phyloP scores from a whole-genome alignment of 2,113 vertebrate genomes.

The Ceyx margarethae region DNA sequence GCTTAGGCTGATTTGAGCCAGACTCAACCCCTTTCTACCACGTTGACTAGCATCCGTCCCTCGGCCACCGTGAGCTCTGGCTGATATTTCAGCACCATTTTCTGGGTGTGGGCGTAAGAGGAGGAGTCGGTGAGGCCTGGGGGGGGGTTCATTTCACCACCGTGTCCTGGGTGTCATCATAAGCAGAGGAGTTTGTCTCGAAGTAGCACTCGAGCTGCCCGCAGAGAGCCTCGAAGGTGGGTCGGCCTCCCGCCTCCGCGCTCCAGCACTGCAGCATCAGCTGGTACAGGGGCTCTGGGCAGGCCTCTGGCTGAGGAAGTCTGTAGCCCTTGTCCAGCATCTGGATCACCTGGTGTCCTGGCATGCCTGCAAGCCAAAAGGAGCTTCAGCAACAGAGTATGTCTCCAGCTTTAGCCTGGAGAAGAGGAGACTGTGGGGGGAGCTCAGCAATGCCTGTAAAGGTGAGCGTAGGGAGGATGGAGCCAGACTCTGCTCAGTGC shows the following conservation, averaged over 20 bases:
- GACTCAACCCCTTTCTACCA: neutral
- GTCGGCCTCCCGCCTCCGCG: constrained; percentile 59
- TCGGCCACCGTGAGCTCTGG: neutral
- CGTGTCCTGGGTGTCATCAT: constrained; percentile 25
- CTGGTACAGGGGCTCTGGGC: constrained; percentile 77
- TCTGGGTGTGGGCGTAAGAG: constrained; percentile 58
- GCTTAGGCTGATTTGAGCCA: neutral
- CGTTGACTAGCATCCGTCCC: neutral
- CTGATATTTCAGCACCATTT: neutral
- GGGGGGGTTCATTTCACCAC: neutral
- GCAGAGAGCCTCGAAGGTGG: constrained; percentile 86
- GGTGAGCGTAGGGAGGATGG: too few species aligned
- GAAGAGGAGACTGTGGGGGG: too few species aligned
- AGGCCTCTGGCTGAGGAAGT: constrained; percentile 78
- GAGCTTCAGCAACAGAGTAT: fast-evolving
- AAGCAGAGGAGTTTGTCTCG: constrained; percentile 64
- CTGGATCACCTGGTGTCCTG: constrained; percentile 83
- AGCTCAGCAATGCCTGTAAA: too few species aligned
- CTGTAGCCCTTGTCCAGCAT: constrained; percentile 80
- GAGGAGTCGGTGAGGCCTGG: neutral
- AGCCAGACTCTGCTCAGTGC: too few species aligned
- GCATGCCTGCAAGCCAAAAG: constrained; percentile 73
- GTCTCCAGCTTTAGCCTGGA: too few species aligned
- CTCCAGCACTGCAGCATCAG: constrained; percentile 92
- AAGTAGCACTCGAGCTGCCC: constrained; percentile 84